phyloP scores from a whole-genome alignment of 1,140 invertebrate species.

The Chlorops oryzae region DNA sequence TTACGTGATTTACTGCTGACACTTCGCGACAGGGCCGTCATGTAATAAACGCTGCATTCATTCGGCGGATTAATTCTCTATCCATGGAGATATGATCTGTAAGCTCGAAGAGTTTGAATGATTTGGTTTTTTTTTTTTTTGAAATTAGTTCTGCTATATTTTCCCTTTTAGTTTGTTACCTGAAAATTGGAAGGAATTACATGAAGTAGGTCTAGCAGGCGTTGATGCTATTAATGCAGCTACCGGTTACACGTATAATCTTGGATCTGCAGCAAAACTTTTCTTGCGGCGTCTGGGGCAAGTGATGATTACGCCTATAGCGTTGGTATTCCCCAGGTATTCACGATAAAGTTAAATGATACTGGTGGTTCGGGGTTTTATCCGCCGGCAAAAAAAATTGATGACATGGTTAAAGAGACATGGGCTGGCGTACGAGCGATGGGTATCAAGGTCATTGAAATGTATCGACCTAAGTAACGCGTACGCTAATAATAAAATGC shows the following conservation, averaged over 20 bases:
- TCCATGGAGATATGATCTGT: slow-evolving; percentile 63
- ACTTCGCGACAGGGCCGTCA: slow-evolving; percentile 51
- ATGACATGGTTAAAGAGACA: slow-evolving; percentile 60
- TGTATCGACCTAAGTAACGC: too few relatives aligned
- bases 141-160: too few relatives aligned
- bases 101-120: too few relatives aligned
- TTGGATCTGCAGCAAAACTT: slow-evolving; percentile 58
- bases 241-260: slow-evolving; percentile 52
- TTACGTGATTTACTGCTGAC: slow-evolving; percentile 48
- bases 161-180: slow-evolving; percentile 27
- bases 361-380: slow-evolving; percentile 61
- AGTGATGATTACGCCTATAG: slow-evolving; percentile 62
- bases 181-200: slow-evolving; percentile 38
- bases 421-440: slow-evolving; percentile 55
- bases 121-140: too few relatives aligned
- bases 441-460: slow-evolving; percentile 32
- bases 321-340: slow-evolving; percentile 57
- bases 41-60: slow-evolving; percentile 66
- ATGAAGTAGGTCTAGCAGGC: slow-evolving; percentile 47
- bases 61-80: slow-evolving; percentile 61
- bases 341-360: slow-evolving; percentile 63
- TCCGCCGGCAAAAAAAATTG: slow-evolving; percentile 59
- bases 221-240: slow-evolving; percentile 47
- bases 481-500: too few relatives aligned
- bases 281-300: slow-evolving; percentile 53